phyloP scores from a whole-genome alignment of 2,797 vertebrate genomes.

The Synaphobranchus kaupii region DNA sequence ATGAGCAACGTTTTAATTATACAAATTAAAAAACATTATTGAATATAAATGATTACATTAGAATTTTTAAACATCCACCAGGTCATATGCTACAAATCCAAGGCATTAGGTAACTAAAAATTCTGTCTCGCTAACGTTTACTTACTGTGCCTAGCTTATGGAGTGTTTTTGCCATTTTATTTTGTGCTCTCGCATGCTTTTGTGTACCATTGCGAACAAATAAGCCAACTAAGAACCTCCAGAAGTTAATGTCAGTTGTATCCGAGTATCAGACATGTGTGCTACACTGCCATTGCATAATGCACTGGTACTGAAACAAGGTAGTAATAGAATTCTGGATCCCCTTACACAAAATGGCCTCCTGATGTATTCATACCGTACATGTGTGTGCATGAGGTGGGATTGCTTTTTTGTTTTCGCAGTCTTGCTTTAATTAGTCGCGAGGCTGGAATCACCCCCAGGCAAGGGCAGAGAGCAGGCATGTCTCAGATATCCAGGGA shows the following conservation, averaged over 20 bases:
- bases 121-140: no score
- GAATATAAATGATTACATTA: no score
- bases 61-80: no score
- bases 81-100: no score
- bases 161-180: no score
- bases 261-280: not conserved
- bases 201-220: no score
- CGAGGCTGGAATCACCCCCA: not conserved
- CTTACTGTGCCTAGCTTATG: no score
- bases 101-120: no score
- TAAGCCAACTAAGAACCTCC: no score
- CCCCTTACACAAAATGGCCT: not conserved
- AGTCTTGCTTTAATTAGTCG: not conserved
- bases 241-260: not conserved
- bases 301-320: not conserved
- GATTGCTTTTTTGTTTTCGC: not conserved
- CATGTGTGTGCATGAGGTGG: not conserved
- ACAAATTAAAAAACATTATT: no score
- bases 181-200: no score
- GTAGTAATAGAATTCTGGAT: not conserved
- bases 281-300: not conserved
- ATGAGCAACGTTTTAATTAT: no score
- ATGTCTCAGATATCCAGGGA: not conserved
- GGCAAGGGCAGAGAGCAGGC: not conserved
- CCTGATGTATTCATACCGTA: not conserved